phyloP scores from a whole-genome alignment of 37 sponge, comb jelly and placozoan species.

The Amphimedon queenslandica region DNA sequence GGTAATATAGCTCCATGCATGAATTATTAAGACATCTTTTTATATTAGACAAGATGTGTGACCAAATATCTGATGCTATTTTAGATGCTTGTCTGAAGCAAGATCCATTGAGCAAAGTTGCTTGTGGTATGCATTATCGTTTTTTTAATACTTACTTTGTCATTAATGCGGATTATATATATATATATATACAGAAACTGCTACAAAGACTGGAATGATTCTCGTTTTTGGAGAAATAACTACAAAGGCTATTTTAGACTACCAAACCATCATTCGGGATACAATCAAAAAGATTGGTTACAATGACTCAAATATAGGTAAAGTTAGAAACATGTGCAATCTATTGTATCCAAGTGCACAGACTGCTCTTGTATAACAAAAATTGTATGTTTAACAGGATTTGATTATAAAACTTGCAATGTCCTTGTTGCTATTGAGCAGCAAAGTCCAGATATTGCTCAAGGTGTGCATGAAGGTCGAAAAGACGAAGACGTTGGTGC shows the following conservation, averaged over 20 bases:
- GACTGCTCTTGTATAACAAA: too few species aligned
- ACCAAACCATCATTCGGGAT: slow-evolving; percentile 69
- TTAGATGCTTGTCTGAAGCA: slow-evolving; percentile 91
- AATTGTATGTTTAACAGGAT: slow-evolving; percentile 16
- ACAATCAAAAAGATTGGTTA: slow-evolving; percentile 83
- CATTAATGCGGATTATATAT: too few species aligned
- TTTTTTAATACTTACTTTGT: background rate
- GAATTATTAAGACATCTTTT: background rate
- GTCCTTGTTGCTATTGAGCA: slow-evolving; percentile 72
- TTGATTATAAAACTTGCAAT: slow-evolving; percentile 83
- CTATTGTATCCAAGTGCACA: too few species aligned
- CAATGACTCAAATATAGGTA: slow-evolving; percentile 70
- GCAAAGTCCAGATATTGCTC: slow-evolving; percentile 74
- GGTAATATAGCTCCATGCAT: slow-evolving; percentile 40
- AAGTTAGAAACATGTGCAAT: too few species aligned
- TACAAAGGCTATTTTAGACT: slow-evolving; percentile 80
- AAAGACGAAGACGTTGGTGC: slow-evolving; percentile 68
- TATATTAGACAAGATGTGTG: slow-evolving; percentile 81
- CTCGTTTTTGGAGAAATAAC: slow-evolving; percentile 95
- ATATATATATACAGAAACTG: slow-evolving; percentile 60
- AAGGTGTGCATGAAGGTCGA: slow-evolving; percentile 53
- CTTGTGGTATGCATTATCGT: slow-evolving; percentile 76
- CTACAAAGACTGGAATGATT: slow-evolving; percentile 87
- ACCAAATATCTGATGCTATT: slow-evolving; percentile 96
- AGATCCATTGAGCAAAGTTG: slow-evolving; percentile 92